These are phyloP conservation scores for Nesogale talazaci DNA, from an alignment of 2,113 vertebrate genomes.

Conservation along the genomic window DNA sequence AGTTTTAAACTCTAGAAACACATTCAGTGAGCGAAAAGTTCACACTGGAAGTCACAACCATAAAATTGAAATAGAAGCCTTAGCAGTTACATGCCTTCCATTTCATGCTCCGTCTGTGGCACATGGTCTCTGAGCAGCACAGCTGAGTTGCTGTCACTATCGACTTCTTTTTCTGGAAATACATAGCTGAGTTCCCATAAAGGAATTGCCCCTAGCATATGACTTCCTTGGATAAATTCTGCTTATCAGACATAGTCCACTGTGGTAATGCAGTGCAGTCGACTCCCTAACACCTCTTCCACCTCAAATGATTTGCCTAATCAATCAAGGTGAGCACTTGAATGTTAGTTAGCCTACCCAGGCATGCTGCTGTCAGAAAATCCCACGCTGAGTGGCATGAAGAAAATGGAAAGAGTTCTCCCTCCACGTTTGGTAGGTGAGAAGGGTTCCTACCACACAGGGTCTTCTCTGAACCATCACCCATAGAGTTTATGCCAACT, in stretches of 20 bases:
- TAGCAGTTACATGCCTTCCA: not conserved
- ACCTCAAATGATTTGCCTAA: not conserved
- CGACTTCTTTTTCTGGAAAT: not conserved
- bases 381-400: not conserved
- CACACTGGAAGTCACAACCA: not conserved
- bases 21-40: not conserved
- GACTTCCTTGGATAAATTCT: not conserved
- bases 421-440: not conserved
- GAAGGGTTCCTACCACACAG: not conserved
- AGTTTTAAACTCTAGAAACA: conserved; percentile 5
- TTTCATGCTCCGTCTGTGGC: not conserved
- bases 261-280: not conserved
- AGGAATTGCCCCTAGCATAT: not conserved
- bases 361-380: not conserved
- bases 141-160: too few species aligned
- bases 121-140: too few species aligned
- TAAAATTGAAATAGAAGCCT: not conserved
- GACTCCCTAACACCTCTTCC: not conserved
- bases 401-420: not conserved
- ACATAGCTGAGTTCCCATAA: not conserved
- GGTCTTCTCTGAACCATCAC: not conserved
- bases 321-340: not conserved
- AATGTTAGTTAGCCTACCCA: not conserved
- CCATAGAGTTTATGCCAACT: not conserved
- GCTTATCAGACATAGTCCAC: not conserved